These are phyloP conservation scores for Brienomyrus brachyistius DNA, from an alignment of 2,113 vertebrate species.

Conservation along the genomic window DNA sequence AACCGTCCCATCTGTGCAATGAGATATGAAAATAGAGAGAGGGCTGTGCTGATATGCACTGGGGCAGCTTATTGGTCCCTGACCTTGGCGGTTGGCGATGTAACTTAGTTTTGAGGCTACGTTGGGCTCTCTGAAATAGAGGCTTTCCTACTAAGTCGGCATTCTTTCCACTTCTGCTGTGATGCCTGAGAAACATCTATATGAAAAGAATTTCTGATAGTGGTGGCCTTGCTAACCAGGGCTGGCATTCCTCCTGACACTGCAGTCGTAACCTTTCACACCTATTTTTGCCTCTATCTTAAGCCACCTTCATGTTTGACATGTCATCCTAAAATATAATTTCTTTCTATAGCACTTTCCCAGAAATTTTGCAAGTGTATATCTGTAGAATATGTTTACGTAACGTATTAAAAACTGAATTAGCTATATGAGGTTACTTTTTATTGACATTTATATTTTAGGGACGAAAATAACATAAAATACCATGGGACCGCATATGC, in stretches of 20 bases:
- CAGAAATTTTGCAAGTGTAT: not conserved
- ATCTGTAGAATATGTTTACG: not conserved
- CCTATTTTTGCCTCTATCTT: slow-evolving; percentile 10
- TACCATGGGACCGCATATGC: not conserved
- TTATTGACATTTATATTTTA: not conserved
- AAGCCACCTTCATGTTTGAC: not conserved
- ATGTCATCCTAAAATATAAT: not conserved
- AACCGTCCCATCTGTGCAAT: slow-evolving; percentile 66
- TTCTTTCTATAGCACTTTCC: not conserved
- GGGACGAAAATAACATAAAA: not conserved
- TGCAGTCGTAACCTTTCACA: slow-evolving; percentile 58
- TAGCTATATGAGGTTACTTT: slow-evolving; percentile 7
- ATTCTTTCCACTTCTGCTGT: slow-evolving; percentile 80
- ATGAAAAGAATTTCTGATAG: slow-evolving; percentile 61
- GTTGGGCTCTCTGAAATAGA: slow-evolving; percentile 70
- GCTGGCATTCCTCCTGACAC: slow-evolving; percentile 79
- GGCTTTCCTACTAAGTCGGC: slow-evolving; percentile 75
- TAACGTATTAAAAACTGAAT: not conserved
- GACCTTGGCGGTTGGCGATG: slow-evolving; percentile 65
- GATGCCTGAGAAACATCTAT: slow-evolving; percentile 97
- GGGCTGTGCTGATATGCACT: not conserved
- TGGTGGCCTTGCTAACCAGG: slow-evolving; percentile 76
- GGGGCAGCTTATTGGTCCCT: slow-evolving; percentile 34
- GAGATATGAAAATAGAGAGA: slow-evolving; percentile 45
- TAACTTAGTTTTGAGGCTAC: slow-evolving; percentile 51